phyloP scores from a whole-genome alignment of 2,113 vertebrate genomes.

The Pseudorhombus dupliciocellatus region DNA sequence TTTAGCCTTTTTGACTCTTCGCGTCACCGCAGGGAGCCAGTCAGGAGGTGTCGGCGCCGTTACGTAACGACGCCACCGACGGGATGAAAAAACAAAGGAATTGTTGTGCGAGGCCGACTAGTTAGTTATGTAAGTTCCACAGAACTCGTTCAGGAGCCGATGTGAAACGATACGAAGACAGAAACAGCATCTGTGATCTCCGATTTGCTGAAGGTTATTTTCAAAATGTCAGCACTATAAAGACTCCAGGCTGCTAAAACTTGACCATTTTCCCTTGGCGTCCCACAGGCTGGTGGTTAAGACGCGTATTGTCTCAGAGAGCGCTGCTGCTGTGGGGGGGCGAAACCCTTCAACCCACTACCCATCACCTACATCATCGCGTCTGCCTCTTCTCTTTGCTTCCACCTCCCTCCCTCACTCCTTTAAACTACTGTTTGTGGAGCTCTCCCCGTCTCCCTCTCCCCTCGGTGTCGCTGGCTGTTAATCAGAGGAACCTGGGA shows the following conservation, averaged over 20 bases:
- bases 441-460: not conserved
- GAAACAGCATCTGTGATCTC: conserved; percentile 2
- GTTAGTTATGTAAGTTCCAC: conserved; percentile 30
- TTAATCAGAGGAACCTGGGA: conserved; percentile 31
- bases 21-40: not conserved
- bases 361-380: too few species aligned
- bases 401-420: not conserved
- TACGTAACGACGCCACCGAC: conserved; percentile 29
- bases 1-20: conserved; percentile 45
- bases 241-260: too few species aligned
- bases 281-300: too few species aligned
- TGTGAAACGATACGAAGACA: not conserved
- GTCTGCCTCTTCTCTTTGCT: too few species aligned
- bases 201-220: not conserved
- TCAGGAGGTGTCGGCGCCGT: conserved; percentile 25
- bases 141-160: not conserved
- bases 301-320: too few species aligned
- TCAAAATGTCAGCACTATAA: too few species aligned
- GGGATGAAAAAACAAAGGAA: conserved; percentile 30
- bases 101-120: conserved; percentile 6
- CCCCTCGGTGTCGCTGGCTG: conserved; percentile 22
- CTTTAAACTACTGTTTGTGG: conserved; percentile 8
- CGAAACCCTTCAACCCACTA: too few species aligned
- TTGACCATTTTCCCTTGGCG: too few species aligned
- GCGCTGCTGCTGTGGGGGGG: too few species aligned